Evolutionary conservation across 2,113 vertebrate genomes (phyloP).

Genomic region (Uria aalge): DNA sequence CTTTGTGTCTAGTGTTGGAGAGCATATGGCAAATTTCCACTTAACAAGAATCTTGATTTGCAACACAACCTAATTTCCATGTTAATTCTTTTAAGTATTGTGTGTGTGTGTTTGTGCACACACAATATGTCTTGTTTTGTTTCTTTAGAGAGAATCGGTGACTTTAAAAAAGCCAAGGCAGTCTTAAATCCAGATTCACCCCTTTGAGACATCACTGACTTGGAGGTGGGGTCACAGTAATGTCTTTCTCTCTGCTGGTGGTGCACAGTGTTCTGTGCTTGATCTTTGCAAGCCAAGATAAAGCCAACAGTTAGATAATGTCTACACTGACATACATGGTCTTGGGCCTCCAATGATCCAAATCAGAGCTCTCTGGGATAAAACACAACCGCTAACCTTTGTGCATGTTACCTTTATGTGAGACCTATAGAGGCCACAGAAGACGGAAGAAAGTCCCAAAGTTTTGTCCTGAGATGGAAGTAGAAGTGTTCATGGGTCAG

Average conservation of each 20-base stretch:
- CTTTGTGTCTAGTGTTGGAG: constrained; percentile 51
- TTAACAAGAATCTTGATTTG: background rate
- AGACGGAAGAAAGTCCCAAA: background rate
- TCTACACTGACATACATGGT: background rate
- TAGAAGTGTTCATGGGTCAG: background rate
- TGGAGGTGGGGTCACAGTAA: background rate
- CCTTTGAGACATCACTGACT: background rate
- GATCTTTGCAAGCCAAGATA: background rate
- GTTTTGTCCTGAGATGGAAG: background rate
- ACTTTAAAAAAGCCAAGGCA: background rate
- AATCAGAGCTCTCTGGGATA: background rate
- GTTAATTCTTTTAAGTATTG: constrained; percentile 53
- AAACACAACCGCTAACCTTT: background rate
- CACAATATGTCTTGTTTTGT: background rate
- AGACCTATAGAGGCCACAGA: background rate
- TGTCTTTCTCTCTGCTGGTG: background rate
- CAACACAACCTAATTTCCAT: background rate
- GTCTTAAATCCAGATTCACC: background rate
- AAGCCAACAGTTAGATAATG: background rate
- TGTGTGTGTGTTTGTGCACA: background rate
- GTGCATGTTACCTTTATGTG: background rate
- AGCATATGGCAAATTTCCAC: constrained; percentile 53
- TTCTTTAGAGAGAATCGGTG: background rate
- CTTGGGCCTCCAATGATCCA: background rate
- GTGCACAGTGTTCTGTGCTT: background rate